A percentile compares a stretch with the other conserved stretches of the same genome.
Evolutionary conservation across 1,140 invertebrate species (phyloP).

Genomic region (Nasonia giraulti): DNA sequence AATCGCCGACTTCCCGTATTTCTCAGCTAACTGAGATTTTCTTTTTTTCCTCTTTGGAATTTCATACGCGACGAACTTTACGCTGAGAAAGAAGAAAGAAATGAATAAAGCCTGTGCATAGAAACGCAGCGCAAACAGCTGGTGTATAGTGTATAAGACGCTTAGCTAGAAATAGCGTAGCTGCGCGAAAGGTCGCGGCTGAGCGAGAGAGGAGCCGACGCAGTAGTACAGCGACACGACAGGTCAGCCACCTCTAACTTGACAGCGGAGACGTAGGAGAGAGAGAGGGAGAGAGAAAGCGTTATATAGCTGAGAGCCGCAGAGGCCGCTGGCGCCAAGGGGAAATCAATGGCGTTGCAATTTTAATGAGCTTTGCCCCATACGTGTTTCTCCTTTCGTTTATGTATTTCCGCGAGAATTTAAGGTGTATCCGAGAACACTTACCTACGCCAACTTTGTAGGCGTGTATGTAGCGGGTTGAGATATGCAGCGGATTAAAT

Average conservation of each 20-base stretch:
- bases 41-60: too few species aligned
- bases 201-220: too few species aligned
- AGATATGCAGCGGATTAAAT: too few species aligned
- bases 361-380: conserved; percentile 51
- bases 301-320: neutral
- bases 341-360: conserved; percentile 53
- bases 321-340: conserved; percentile 2
- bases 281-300: neutral
- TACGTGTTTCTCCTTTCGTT: neutral
- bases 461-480: too few species aligned
- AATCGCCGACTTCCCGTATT: conserved; percentile 1
- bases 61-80: too few species aligned
- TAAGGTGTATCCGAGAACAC: too few species aligned
- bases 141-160: neutral
- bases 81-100: too few species aligned
- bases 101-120: too few species aligned
- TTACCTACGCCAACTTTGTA: too few species aligned
- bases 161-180: neutral
- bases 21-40: neutral
- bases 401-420: too few species aligned
- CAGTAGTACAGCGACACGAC: conserved; percentile 52
- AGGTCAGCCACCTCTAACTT: conserved; percentile 60
- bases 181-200: neutral
- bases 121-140: too few species aligned
- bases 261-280: conserved; percentile 21